phyloP scores from a whole-genome alignment of 2,888 invertebrate species.

The Linnaemya vulpina region DNA sequence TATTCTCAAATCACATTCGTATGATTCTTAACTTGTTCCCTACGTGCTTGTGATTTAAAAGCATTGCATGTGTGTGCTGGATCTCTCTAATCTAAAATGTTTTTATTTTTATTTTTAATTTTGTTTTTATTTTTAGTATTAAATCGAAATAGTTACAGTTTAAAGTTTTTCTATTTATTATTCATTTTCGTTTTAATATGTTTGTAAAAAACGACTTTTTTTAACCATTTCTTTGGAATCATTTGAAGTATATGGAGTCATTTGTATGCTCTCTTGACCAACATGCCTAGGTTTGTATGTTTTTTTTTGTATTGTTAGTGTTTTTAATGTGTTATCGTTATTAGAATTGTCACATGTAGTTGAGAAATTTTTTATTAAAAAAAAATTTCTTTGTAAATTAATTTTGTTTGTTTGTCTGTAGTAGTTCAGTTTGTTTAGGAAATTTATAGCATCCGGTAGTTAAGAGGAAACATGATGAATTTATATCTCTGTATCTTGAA shows the following conservation, averaged over 20 bases:
- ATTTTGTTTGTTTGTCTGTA: conserved; percentile 15
- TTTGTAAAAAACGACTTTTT: conserved; percentile 3
- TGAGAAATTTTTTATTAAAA: background rate
- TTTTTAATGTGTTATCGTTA: conserved; percentile 50
- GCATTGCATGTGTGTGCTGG: conserved; percentile 27
- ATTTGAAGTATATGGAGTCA: conserved; percentile 55
- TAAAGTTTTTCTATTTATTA: conserved; percentile 48
- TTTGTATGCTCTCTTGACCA: conserved; percentile 52
- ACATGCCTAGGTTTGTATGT: conserved; percentile 12
- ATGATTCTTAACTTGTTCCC: conserved; percentile 71
- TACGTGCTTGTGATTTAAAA: conserved; percentile 74
- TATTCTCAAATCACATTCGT: conserved; percentile 56
- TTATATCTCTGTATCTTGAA: conserved; percentile 42
- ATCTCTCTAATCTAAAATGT: conserved; percentile 35
- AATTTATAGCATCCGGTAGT: conserved; percentile 69
- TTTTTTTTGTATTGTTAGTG: background rate
- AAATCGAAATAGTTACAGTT: conserved; percentile 67
- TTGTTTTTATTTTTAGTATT: conserved; percentile 38
- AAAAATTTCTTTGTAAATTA: conserved; percentile 39
- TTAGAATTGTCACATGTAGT: conserved; percentile 64
- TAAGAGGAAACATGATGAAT: conserved; percentile 62
- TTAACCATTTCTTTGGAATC: conserved; percentile 51
- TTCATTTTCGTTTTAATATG: background rate
- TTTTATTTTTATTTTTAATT: conserved; percentile 19
- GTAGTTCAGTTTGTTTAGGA: conserved; percentile 33